These are phyloP conservation scores for Trachelus troglodyta DNA, from an alignment of 2,888 invertebrate species.

Conservation along the genomic window DNA sequence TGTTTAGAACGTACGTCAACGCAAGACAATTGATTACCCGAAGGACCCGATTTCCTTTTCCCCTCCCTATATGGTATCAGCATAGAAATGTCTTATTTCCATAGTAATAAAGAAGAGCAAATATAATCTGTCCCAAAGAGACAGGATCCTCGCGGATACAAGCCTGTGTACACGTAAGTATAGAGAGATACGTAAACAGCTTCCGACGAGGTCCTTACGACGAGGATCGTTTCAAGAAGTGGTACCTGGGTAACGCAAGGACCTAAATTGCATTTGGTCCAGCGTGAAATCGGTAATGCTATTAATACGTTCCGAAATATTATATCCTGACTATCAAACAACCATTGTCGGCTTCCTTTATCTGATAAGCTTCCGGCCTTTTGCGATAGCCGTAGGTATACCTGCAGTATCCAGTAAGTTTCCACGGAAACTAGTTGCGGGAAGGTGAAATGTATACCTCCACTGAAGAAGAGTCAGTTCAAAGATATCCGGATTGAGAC, in stretches of 20 bases:
- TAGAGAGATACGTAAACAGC: neutral
- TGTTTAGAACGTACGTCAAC: neutral
- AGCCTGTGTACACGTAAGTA: neutral
- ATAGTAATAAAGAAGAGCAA: constrained; percentile 3
- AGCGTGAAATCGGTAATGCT: constrained; percentile 19
- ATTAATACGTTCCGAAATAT: constrained; percentile 11
- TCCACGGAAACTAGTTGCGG: too few relatives aligned
- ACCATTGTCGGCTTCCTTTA: neutral
- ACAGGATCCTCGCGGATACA: neutral
- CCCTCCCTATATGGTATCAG: neutral
- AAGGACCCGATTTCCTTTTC: neutral
- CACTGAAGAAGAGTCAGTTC: too few relatives aligned
- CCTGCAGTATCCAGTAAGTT: too few relatives aligned
- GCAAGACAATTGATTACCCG: constrained; percentile 1
- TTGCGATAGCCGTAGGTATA: too few relatives aligned
- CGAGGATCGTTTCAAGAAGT: neutral
- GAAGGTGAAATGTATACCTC: too few relatives aligned
- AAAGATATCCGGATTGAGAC: too few relatives aligned
- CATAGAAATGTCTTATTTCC: constrained; percentile 4
- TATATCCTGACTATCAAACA: neutral
- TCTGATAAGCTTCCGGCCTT: too few relatives aligned
- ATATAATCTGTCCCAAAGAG: constrained; percentile 2
- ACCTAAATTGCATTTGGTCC: constrained; percentile 1
- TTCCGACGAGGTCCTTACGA: neutral
- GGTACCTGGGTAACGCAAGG: neutral